These are phyloP conservation scores for Crocidura indochinensis DNA, from an alignment of 2,797 vertebrate genomes.

Conservation along the genomic window DNA sequence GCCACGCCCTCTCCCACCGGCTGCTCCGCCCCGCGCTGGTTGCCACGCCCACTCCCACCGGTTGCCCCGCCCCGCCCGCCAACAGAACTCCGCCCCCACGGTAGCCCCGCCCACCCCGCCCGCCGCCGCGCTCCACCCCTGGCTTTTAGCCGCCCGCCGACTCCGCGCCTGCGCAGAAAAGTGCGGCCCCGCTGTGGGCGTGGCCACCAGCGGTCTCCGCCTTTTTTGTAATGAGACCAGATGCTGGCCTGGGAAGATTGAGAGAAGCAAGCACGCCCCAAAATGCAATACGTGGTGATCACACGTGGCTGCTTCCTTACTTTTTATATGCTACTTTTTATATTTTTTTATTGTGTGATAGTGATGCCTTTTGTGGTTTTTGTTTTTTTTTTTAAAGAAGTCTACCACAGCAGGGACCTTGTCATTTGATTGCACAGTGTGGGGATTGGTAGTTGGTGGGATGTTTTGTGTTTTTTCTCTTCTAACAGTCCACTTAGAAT, in stretches of 20 bases:
- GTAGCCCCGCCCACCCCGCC: conserved; percentile 62
- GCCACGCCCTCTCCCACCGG: not conserved
- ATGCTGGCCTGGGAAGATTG: no score
- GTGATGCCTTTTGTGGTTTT: not conserved
- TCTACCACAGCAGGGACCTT: not conserved
- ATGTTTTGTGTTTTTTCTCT: not conserved
- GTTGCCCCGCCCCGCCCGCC: no score
- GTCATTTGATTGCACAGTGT: not conserved
- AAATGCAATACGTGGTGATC: no score
- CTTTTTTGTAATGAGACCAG: no score
- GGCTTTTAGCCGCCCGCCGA: no score
- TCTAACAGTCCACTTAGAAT: not conserved
- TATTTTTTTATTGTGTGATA: not conserved
- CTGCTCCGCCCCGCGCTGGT: rapidly evolving
- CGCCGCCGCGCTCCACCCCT: not conserved
- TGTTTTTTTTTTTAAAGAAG: not conserved
- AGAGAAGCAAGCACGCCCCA: no score
- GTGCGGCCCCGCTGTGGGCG: not conserved
- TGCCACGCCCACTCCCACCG: no score
- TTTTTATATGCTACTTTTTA: no score
- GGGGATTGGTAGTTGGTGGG: not conserved
- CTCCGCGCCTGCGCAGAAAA: conserved; percentile 66
- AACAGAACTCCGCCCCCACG: conserved; percentile 23
- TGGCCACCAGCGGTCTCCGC: not conserved
- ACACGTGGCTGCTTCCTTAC: no score